A percentile compares a stretch with the other conserved stretches of the same genome.
phyloP scores from a whole-genome alignment of 30 jellyfish, hydroid and myxozoan species.

The Hydra vulgaris region DNA sequence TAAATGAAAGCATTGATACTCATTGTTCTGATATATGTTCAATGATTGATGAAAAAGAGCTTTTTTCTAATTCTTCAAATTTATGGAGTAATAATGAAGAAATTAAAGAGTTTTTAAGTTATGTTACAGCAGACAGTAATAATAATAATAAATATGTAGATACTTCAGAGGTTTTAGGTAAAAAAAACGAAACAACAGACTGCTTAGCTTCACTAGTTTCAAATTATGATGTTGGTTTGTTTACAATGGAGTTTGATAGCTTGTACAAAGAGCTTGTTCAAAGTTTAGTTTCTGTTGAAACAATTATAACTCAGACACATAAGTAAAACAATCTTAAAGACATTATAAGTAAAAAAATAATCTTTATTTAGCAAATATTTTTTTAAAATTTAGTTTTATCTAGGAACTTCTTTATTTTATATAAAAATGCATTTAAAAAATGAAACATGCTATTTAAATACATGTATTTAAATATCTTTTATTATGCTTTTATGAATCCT shows the following conservation, averaged over 20 bases:
- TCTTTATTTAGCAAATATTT: neutral
- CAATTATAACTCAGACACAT: neutral
- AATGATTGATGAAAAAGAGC: conserved; percentile 14
- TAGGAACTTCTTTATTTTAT: too few species aligned
- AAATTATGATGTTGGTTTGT: conserved; percentile 16
- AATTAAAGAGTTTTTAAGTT: conserved; percentile 15
- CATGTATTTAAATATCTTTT: too few species aligned
- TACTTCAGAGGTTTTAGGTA: neutral
- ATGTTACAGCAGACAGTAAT: conserved; percentile 18
- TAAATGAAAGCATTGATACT: neutral
- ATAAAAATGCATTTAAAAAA: too few species aligned
- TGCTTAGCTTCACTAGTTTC: conserved; percentile 1
- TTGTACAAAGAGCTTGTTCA: conserved; percentile 25
- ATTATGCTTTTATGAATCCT: too few species aligned
- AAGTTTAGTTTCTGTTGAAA: conserved; percentile 20
- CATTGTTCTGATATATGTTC: conserved; percentile 17
- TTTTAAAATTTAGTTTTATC: neutral
- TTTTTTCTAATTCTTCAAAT: conserved; percentile 10
- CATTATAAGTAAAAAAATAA: too few species aligned
- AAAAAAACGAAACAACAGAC: neutral
- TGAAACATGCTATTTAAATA: too few species aligned
- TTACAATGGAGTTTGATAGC: conserved; percentile 29
- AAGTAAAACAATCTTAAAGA: too few species aligned
- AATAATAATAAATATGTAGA: neutral
- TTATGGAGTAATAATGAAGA: conserved; percentile 22